A percentile compares a stretch with the other conserved stretches of the same genome.
Conservation (phyloP, 2,888 invertebrate genomes). For the Drosophila vallismaia region DNA sequence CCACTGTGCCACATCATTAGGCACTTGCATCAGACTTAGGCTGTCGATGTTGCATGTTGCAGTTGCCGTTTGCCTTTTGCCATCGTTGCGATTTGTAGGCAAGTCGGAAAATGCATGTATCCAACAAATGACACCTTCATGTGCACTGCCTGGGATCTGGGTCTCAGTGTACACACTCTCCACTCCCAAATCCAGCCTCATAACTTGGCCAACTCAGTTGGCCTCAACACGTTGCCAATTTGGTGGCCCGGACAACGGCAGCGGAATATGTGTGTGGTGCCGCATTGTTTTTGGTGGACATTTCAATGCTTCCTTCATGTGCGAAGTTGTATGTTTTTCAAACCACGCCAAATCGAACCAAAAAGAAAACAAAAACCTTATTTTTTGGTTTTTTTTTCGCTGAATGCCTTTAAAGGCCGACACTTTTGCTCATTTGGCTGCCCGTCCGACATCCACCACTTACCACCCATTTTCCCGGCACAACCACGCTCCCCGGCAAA, state of each 20-base stretch:
- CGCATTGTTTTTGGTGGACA: conserved; percentile 69
- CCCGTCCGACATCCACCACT: conserved; percentile 29
- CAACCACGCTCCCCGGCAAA: conserved; percentile 54
- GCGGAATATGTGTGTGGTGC: conserved; percentile 28
- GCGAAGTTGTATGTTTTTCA: conserved; percentile 69
- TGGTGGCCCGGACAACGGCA: conserved; percentile 53
- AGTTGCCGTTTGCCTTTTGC: conserved; percentile 46
- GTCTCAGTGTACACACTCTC: conserved; percentile 3
- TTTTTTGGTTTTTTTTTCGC: conserved; percentile 39
- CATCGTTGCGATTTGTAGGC: conserved; percentile 76
- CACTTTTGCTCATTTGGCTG: conserved; percentile 72
- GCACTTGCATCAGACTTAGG: conserved; percentile 29
- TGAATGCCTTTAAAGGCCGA: conserved; percentile 70
- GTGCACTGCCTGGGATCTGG: conserved; percentile 53
- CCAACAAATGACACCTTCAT: conserved; percentile 81
- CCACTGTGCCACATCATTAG: conserved; percentile 64
- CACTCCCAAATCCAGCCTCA: conserved; percentile 36
- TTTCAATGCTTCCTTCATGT: conserved; percentile 74
- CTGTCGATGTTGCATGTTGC: conserved; percentile 30
- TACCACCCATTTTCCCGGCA: conserved; percentile 28
- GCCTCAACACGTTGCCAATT: conserved; percentile 66
- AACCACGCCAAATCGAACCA: conserved; percentile 12
- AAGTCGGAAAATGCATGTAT: conserved; percentile 78
- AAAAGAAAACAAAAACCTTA: conserved; percentile 47
- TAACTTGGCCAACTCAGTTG: conserved; percentile 57